phyloP scores from a whole-genome alignment of 2,888 invertebrate genomes.

The Balanococcus diminutus region DNA sequence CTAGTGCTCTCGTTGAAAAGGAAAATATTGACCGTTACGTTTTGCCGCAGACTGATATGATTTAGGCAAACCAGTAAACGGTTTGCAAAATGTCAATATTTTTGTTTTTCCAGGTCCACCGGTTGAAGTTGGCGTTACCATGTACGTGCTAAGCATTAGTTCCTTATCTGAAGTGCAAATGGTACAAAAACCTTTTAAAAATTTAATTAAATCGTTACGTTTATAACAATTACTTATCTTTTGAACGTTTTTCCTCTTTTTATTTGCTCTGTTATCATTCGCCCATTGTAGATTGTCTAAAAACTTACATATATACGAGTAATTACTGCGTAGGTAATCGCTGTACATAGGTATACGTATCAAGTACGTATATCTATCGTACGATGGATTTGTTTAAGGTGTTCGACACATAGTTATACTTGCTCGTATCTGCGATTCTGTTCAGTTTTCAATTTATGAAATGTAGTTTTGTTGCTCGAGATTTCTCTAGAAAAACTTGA shows the following conservation, averaged over 20 bases:
- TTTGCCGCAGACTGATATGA: neutral
- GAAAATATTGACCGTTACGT: neutral
- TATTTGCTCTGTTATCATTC: constrained; percentile 52
- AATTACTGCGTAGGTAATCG: too few species aligned
- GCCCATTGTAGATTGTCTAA: constrained; percentile 53
- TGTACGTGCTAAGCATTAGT: constrained; percentile 68
- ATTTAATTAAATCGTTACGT: constrained; percentile 53
- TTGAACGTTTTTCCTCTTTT: constrained; percentile 56
- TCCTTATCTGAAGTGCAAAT: constrained; percentile 69
- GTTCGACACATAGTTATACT: neutral
- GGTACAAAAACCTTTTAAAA: constrained; percentile 61
- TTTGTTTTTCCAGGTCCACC: constrained; percentile 63
- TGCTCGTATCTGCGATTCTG: too few species aligned
- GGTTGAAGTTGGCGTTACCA: constrained; percentile 67
- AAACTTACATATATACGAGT: neutral
- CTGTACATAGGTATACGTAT: neutral
- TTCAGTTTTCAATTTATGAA: too few species aligned
- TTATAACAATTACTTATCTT: constrained; percentile 51
- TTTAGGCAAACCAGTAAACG: constrained; percentile 45
- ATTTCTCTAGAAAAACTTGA: too few species aligned
- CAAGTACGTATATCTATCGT: neutral
- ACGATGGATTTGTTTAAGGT: neutral
- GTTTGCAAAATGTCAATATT: constrained; percentile 50
- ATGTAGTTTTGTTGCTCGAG: too few species aligned
- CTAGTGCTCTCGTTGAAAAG: neutral